A percentile compares a stretch with the other conserved stretches of the same genome.
These are phyloP conservation scores for Acanthopagrus latus DNA, from an alignment of 2,797 vertebrate genomes.

Conservation along the genomic window DNA sequence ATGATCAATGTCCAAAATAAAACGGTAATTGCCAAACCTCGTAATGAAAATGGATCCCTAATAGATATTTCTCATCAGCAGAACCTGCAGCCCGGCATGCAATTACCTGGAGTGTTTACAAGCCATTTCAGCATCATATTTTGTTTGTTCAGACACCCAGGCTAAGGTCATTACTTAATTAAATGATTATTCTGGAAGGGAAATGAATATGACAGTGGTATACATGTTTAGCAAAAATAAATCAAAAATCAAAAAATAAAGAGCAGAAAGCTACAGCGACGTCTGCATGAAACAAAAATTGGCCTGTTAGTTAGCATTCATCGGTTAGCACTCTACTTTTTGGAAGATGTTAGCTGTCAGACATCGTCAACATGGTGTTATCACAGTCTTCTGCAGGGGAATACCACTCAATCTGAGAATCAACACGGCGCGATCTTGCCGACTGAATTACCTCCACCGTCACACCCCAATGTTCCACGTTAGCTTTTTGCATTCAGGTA, in stretches of 20 bases:
- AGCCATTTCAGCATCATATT: slow-evolving; percentile 60
- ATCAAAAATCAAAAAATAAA: slow-evolving; percentile 43
- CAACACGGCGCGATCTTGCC: background rate
- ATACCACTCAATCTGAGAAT: slow-evolving; percentile 58
- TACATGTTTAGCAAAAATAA: slow-evolving; percentile 42
- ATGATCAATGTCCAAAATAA: slow-evolving; percentile 83
- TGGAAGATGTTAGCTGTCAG: slow-evolving; percentile 15
- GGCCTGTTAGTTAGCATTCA: slow-evolving; percentile 6
- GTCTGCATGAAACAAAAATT: slow-evolving; percentile 29
- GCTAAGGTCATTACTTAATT: slow-evolving; percentile 42
- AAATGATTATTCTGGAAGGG: slow-evolving; percentile 18
- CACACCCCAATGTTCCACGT: background rate
- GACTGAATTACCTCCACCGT: background rate
- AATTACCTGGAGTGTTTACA: slow-evolving; percentile 69
- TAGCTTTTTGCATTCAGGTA: background rate
- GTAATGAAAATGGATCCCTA: slow-evolving; percentile 62
- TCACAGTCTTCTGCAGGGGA: slow-evolving; percentile 35
- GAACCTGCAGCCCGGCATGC: slow-evolving; percentile 43
- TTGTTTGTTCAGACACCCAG: slow-evolving; percentile 52
- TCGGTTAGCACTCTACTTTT: background rate
- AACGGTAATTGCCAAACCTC: slow-evolving; percentile 58
- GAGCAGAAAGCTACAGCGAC: slow-evolving; percentile 28
- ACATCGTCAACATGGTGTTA: slow-evolving; percentile 12
- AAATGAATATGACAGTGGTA: slow-evolving; percentile 1
- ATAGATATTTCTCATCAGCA: slow-evolving; percentile 67